phyloP scores from a whole-genome alignment of 2,113 vertebrate genomes.

The Hystrix brachyura region DNA sequence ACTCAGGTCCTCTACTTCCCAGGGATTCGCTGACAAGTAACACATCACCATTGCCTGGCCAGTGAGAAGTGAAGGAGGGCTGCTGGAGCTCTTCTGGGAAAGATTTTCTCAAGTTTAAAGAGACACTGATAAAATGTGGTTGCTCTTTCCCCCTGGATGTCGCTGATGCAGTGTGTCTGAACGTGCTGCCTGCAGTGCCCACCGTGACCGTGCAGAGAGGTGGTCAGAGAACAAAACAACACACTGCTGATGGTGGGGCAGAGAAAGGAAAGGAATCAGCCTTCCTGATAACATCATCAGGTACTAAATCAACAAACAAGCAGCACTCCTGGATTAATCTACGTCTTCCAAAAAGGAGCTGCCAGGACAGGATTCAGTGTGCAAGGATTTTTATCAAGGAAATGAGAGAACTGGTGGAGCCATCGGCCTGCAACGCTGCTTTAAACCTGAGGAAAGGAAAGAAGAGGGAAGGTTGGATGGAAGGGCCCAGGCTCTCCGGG shows the following conservation, averaged over 20 bases:
- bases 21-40: neutral
- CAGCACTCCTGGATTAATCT: neutral
- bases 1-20: neutral
- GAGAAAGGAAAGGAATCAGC: no score
- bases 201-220: no score
- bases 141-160: neutral
- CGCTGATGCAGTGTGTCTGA: neutral
- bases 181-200: neutral
- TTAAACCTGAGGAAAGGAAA: neutral
- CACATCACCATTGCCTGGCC: neutral
- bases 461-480: neutral
- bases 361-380: neutral
- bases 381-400: neutral
- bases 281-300: neutral
- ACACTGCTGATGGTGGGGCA: neutral
- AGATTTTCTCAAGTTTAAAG: neutral
- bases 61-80: neutral
- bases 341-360: neutral
- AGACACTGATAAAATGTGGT: neutral
- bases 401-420: neutral
- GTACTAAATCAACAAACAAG: neutral
- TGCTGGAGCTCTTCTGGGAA: neutral
- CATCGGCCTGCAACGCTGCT: no score
- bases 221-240: neutral
- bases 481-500: neutral